These are phyloP conservation scores for Abrostola triplasia DNA, from an alignment of 2,888 invertebrate species.

Conservation along the genomic window DNA sequence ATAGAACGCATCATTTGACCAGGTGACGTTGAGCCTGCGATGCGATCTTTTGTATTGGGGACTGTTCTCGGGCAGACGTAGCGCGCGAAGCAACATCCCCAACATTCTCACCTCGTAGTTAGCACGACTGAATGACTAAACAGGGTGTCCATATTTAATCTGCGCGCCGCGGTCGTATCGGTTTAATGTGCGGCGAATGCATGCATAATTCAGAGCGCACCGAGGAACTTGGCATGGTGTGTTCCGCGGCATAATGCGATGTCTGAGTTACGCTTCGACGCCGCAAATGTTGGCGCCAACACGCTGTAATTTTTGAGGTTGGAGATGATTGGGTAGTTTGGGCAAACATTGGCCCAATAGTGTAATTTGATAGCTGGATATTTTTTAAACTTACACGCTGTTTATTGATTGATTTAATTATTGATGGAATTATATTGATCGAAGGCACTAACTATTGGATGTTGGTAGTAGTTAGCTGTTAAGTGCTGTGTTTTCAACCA, in stretches of 20 bases:
- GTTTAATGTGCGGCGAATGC: constrained; percentile 74
- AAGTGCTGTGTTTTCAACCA: too few relatives aligned
- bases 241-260: constrained; percentile 64
- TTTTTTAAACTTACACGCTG: constrained; percentile 19
- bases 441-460: too few relatives aligned
- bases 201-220: constrained; percentile 73
- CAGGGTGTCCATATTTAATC: constrained; percentile 80
- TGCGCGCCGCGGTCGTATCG: constrained; percentile 68
- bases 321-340: constrained; percentile 15
- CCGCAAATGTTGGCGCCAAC: constrained; percentile 53
- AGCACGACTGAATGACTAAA: constrained; percentile 74
- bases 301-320: constrained; percentile 29
- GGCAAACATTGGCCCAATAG: constrained; percentile 30
- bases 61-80: constrained; percentile 17
- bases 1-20: too few relatives aligned
- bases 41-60: constrained; percentile 8
- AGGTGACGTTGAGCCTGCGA: background rate
- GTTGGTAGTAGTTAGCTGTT: too few relatives aligned
- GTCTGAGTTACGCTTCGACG: constrained; percentile 56
- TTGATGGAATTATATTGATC: too few relatives aligned
- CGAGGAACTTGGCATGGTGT: constrained; percentile 63
- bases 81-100: constrained; percentile 33
- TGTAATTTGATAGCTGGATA: constrained; percentile 30
- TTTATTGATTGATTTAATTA: background rate
- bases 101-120: constrained; percentile 69